Evolutionary conservation across 1,140 invertebrate genomes (phyloP), one percentile per base, ranked within the genome.

Genomic region (Aphaenogaster ashmeadi): DNA sequence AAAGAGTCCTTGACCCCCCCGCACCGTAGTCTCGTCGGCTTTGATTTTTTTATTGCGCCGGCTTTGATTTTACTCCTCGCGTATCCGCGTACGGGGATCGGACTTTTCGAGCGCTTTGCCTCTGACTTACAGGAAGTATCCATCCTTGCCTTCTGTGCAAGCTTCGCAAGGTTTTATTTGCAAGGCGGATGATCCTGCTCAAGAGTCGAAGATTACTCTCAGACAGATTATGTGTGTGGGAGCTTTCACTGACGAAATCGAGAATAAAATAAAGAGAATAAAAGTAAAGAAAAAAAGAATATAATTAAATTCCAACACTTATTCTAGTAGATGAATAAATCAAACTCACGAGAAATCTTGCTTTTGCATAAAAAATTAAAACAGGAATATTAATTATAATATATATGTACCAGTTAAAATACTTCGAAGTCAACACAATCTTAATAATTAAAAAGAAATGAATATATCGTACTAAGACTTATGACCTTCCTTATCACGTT

Each of bases 31-130:
- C 74, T 64, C 54, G 38, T 50, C 7, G n/a, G n/a, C 83, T 86
- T 86, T 78, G 83, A 86, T 78, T 75, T 74, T 74, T 64, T 84
- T 84, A 56, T 74, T 85, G 36, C 71, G 15, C n/a, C 50, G n/a
- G 33, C 80, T 74, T 85, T 67, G 60, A 75, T 74, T 84, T 74
- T 84, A 60, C 80, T 74, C 27, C 9, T 58, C 41, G 66, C 67
- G 66, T 47, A 74, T 18, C 38, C 64, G 47, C 47, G 38, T 56
- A 56, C 18, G 27, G 11, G 41, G 9, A 54, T 50, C 47, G 69
- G 81, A 85, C 41, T 83, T 71, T 50, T 62, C 67, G 67, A 74
- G 79, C 79, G 79, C 52, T 83, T 58, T 74, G 67, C 80, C 54
- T 58, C 18, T 41, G 69, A 84, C 79, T 81, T 81, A 71, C 64